Conservation (phyloP, 2,888 invertebrate genomes). For the Argyra leucocephala region DNA sequence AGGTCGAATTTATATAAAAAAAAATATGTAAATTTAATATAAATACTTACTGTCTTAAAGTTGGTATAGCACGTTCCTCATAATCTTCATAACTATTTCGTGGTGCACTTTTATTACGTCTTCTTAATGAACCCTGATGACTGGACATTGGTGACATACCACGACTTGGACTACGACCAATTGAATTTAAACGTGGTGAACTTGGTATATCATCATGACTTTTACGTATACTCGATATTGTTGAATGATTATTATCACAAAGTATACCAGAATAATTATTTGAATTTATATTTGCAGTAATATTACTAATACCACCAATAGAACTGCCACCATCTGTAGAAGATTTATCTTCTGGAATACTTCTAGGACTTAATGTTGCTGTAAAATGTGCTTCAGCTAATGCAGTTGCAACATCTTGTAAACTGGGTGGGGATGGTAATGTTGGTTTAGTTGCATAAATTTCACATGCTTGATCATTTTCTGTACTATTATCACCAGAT, state of each 20-base stretch:
- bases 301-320: conserved; percentile 22
- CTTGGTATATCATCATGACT: conserved; percentile 40
- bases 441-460: conserved; percentile 40
- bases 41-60: conserved; percentile 68
- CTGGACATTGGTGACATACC: conserved; percentile 48
- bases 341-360: conserved; percentile 35
- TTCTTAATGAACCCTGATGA: conserved; percentile 49
- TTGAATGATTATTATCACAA: conserved; percentile 23
- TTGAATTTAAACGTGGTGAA: conserved; percentile 35
- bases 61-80: conserved; percentile 75
- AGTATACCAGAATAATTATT: conserved; percentile 12
- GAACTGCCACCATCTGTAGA: conserved; percentile 33
- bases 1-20: background rate
- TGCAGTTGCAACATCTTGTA: conserved; percentile 42
- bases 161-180: conserved; percentile 37
- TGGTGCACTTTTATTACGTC: conserved; percentile 57
- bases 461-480: conserved; percentile 39
- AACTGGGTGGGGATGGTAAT: conserved; percentile 40
- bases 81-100: conserved; percentile 74
- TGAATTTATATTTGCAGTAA: conserved; percentile 20
- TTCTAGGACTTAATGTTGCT: conserved; percentile 34
- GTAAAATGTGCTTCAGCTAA: conserved; percentile 35
- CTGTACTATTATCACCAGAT: conserved; percentile 50
- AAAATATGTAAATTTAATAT: background rate
- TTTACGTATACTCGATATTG: conserved; percentile 29